Evolutionary conservation across 1,140 invertebrate species (phyloP).

Genomic region (Ceratitis capitata): DNA sequence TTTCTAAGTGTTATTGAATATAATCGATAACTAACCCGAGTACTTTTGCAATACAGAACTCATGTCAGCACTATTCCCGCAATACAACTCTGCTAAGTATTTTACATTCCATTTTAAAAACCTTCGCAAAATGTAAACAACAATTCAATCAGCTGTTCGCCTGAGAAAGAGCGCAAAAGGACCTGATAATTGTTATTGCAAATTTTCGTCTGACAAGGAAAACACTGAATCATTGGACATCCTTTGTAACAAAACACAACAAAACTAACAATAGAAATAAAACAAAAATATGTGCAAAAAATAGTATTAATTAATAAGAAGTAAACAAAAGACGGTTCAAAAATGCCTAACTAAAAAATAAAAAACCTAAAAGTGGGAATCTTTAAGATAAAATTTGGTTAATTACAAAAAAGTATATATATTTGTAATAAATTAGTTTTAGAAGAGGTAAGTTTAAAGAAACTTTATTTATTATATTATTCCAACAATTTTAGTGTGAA

Average conservation of each 20-base stretch:
- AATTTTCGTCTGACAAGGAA: neutral
- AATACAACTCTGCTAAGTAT: neutral
- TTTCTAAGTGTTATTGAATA: too few species aligned
- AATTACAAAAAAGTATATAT: neutral
- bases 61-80: neutral
- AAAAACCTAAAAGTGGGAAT: too few species aligned
- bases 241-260: too few species aligned
- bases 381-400: too few species aligned
- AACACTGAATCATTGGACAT: neutral
- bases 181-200: neutral
- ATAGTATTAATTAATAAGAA: neutral
- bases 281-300: too few species aligned
- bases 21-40: neutral
- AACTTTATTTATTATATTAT: neutral
- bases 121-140: constrained; percentile 1
- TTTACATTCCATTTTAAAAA: neutral
- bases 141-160: neutral
- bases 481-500: neutral
- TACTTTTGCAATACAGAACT: neutral
- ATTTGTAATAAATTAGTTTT: neutral
- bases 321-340: neutral
- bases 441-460: neutral
- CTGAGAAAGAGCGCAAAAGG: neutral
- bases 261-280: too few species aligned
- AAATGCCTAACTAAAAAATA: neutral